Conservation (phyloP, 2,113 vertebrate genomes). For the Oryctolagus cuniculus region DNA sequence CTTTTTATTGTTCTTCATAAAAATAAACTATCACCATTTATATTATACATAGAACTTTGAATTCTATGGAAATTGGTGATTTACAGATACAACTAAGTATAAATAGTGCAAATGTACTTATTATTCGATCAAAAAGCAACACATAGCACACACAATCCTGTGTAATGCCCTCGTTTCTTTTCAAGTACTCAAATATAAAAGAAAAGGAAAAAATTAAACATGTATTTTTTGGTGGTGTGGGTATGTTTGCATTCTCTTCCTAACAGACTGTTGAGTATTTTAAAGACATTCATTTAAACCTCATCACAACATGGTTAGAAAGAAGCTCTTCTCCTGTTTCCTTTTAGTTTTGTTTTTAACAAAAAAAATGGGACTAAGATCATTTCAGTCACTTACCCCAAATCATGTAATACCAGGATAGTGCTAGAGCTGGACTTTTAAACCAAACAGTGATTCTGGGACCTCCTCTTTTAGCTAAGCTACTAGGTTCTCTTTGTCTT, state of each 20-base stretch:
- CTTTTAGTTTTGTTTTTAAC: constrained; percentile 8
- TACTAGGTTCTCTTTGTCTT: neutral
- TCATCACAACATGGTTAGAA: neutral
- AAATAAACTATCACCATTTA: neutral
- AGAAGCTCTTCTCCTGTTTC: neutral
- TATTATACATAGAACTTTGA: neutral
- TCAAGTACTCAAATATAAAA: neutral
- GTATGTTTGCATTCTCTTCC: neutral
- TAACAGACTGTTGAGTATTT: neutral
- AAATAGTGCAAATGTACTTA: neutral
- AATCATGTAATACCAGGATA: neutral
- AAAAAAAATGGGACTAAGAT: neutral
- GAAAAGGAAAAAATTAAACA: neutral
- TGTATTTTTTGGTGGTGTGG: neutral
- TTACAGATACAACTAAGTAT: neutral
- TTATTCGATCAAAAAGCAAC: neutral
- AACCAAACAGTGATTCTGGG: neutral
- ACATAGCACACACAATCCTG: neutral
- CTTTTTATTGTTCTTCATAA: neutral
- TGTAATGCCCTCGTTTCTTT: constrained; percentile 27
- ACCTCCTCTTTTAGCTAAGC: neutral
- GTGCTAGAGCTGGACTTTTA: constrained; percentile 10
- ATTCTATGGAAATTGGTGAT: neutral
- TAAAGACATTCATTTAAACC: neutral
- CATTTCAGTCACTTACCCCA: neutral